Base-by-base conservation (phyloP, 2,888 invertebrate species). In the Zygothrica quintamaculata region DNA sequence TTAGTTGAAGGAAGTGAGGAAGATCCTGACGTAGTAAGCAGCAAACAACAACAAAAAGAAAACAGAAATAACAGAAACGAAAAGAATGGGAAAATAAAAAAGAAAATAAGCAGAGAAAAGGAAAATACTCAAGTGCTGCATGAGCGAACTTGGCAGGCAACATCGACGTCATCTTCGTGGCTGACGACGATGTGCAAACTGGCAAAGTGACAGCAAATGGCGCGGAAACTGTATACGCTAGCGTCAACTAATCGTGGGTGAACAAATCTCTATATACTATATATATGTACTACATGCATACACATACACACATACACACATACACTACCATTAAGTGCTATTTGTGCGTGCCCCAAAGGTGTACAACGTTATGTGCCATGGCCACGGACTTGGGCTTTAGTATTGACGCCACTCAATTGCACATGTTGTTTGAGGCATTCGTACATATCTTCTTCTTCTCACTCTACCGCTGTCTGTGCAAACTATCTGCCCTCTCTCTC, bases 171-270 rank as follows among this genome's bases (percentile, higher is more conserved):
- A 51, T 52, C 80, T 73, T 71, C 60, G 76, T 55, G 68, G 65
- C 79, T 72, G 85, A 88, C 80, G 85, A 88, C 80, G 84, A 88
- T 88, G 88, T 89, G 89, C 84, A 81, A 88, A 88, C 88, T 88
- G 81, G 81, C 79, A 76, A 88, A 88, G 81, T 89, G 89, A 79
- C 88, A 88, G 79, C 85, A 88, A 88, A 88, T 89, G 86, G 86
- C 85, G 88, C 88, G 89, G 88, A 88, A 88, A 88, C 75, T 71
- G 74, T 74, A 70, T 86, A 61, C 74, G 84, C 85, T 79, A 86
- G 65, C 84, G 85, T 79, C 80, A 80, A 80, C 80, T 80, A 80
- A 80, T 80, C 80, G 80, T 80, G 80, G 86, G 84, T 86, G 80
- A 80, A 80, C 74, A 86, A 86, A 86, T 79, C 80, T 73, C 80